Evolutionary conservation across 2,888 invertebrate species (phyloP), one percentile per base, ranked within the genome.

Genomic region (Encarsia formosa): DNA sequence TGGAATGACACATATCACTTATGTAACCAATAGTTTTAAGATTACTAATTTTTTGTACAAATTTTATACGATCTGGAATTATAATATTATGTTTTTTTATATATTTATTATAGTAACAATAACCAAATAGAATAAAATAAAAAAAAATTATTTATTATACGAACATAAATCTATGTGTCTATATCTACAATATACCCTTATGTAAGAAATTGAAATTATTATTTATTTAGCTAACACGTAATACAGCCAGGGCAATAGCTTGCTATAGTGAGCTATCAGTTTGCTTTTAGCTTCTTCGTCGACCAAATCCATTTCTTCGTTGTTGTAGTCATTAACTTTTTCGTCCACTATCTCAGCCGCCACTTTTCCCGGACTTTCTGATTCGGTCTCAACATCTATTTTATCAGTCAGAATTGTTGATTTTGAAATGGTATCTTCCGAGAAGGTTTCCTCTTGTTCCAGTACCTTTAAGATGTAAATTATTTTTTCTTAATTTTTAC

Each of bases 201-300:
- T n/a, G n/a, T 35, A 49, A 56, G 55, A 59, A 59, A 55, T 48
- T 51, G 22, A 41, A n/a, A 34, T 19, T 53, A 44, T 39, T 32
- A 52, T 54, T 57, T 48, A 50, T 60, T 63, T 63, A 59, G 53
- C 60, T 53, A 71, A 59, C 26, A 61, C 61, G 41, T 69, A 71
- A 51, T 68, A 61, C 29, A 72, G 63, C 70, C 70, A 72, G 4
- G 68, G 64, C 35, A 71, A 56, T 19, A 72, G 57, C 62, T 65
- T 71, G 46, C 61, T 68, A 38, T 72, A 72, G 57, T 71, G 70
- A 1, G 65, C 63, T n/a, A 68, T 68, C 23, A 71, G 50, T 60
- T 62, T 64, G 35, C 54, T 63, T 42, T 59, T 59, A 4, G 53
- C 54, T 16, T 67, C 61, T 39, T 66, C 64, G 5, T 63, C 62